Conservation (phyloP, 1,140 invertebrate species). For the Listronotus oregonensis region DNA sequence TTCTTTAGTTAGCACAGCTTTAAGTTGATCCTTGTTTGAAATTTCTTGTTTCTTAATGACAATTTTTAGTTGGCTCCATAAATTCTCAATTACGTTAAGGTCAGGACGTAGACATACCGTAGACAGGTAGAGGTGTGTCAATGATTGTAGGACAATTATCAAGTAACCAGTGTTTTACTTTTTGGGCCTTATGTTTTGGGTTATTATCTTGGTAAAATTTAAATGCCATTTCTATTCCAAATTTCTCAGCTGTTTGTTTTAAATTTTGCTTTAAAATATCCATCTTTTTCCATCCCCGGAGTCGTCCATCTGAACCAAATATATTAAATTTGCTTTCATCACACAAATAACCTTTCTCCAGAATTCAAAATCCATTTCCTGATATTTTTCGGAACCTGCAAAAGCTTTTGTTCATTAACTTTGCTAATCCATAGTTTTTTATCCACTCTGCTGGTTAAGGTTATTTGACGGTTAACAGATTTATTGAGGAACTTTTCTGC, state of each 20-base stretch:
- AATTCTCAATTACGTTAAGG: neutral
- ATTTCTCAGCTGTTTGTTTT: too few species aligned
- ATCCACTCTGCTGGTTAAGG: too few species aligned
- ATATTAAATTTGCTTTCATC: too few species aligned
- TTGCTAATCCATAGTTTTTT: too few species aligned
- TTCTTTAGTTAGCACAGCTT: neutral
- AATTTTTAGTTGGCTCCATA: slow-evolving; percentile 8
- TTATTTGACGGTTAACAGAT: too few species aligned
- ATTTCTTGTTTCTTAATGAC: neutral
- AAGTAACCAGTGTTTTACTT: slow-evolving; percentile 5
- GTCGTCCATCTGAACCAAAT: too few species aligned
- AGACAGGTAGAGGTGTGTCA: neutral
- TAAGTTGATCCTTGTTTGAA: neutral
- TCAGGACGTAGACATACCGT: too few species aligned
- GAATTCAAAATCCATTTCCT: neutral
- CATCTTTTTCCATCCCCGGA: too few species aligned
- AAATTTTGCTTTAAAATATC: too few species aligned
- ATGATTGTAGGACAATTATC: slow-evolving; percentile 5
- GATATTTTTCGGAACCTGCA: neutral
- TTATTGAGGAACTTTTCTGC: too few species aligned
- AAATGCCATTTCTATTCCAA: too few species aligned
- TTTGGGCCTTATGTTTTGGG: neutral
- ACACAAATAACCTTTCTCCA: neutral
- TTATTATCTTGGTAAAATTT: too few species aligned
- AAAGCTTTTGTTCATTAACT: neutral